Percentiles rank a stretch among this genome's conserved stretches.
phyloP scores from a whole-genome alignment of 2,113 vertebrate genomes.

The Fulmarus glacialis region DNA sequence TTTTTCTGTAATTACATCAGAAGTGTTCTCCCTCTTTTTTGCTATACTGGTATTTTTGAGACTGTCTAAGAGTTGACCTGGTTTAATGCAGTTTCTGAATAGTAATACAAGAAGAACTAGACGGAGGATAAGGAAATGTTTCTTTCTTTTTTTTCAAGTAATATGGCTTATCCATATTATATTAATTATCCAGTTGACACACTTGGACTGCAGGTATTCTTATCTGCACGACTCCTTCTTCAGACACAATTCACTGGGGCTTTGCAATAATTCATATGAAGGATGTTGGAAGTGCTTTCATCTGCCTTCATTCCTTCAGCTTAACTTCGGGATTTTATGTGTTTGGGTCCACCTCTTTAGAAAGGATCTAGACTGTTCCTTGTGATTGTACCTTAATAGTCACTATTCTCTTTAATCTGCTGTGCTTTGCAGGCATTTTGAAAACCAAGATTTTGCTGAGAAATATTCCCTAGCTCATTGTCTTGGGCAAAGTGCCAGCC shows the following conservation, averaged over 20 bases:
- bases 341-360: neutral
- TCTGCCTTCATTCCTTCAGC: neutral
- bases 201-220: neutral
- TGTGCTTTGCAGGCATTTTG: neutral
- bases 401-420: neutral
- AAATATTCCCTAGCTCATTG: neutral
- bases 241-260: neutral
- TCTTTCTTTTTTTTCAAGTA: neutral
- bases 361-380: neutral
- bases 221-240: neutral
- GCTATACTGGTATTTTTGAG: neutral
- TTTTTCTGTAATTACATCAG: neutral
- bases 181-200: neutral
- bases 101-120: neutral
- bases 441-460: neutral
- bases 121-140: neutral
- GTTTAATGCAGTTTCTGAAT: neutral
- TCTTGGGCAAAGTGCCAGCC: neutral
- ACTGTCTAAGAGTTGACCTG: neutral
- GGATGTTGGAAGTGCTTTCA: neutral
- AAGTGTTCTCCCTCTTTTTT: neutral
- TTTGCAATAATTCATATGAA: neutral
- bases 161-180: neutral
- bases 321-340: neutral
- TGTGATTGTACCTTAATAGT: neutral